phyloP scores from a whole-genome alignment of 2,113 vertebrate species.

The Chroicocephalus ridibundus region DNA sequence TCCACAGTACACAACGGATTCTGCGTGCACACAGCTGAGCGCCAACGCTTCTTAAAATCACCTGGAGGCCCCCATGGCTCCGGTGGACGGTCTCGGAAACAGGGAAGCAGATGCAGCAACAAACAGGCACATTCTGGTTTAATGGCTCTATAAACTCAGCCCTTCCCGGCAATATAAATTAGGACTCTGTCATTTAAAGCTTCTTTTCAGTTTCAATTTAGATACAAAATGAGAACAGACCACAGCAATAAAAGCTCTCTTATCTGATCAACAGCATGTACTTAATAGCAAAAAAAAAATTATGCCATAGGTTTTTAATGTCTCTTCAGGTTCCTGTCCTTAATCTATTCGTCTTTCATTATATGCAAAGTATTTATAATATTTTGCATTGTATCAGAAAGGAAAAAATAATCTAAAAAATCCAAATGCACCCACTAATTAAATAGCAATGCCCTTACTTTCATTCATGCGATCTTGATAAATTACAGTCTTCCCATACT shows the following conservation, averaged over 20 bases:
- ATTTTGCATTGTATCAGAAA: background rate
- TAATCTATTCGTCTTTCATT: background rate
- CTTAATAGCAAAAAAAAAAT: background rate
- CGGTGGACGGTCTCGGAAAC: background rate
- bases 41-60: background rate
- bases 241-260: background rate
- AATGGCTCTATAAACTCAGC: background rate
- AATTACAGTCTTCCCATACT: background rate
- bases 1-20: background rate
- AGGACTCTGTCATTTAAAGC: background rate
- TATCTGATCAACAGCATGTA: background rate
- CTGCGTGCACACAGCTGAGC: background rate
- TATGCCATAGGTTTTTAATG: background rate
- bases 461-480: background rate
- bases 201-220: background rate
- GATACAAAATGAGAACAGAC: background rate
- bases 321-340: background rate
- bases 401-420: background rate
- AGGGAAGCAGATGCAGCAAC: background rate
- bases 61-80: background rate
- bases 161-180: background rate
- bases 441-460: conserved; percentile 1
- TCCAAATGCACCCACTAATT: background rate
- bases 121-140: background rate
- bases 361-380: background rate